Evolutionary conservation across 2,888 invertebrate species (phyloP).

Genomic region (Melanargia galathea): DNA sequence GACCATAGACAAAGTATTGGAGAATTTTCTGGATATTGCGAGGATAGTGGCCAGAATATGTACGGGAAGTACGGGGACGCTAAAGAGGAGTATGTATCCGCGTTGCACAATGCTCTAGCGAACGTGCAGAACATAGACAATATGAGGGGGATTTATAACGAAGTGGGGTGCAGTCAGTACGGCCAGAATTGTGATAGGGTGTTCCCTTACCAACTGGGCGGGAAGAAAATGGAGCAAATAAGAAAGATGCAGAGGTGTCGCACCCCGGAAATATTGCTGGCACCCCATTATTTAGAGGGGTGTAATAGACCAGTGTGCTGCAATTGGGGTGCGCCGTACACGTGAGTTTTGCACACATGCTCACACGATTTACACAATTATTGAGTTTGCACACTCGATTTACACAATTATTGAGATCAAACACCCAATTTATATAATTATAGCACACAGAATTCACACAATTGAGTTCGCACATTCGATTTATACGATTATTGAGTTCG

Average conservation of each 20-base stretch:
- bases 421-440: no score
- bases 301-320: conserved; percentile 71
- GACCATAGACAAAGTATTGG: conserved; percentile 54
- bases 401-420: no score
- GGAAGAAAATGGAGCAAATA: conserved; percentile 76
- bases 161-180: conserved; percentile 58
- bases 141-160: conserved; percentile 57
- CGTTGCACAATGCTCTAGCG: conserved; percentile 58
- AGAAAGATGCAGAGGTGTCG: conserved; percentile 81
- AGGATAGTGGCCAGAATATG: conserved; percentile 54
- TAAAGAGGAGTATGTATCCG: conserved; percentile 64
- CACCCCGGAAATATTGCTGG: conserved; percentile 90
- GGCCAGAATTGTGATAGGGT: conserved; percentile 62
- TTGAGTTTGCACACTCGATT: no score
- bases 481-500: no score
- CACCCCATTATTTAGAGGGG: conserved; percentile 86
- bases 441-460: no score
- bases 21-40: conserved; percentile 63
- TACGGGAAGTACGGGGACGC: conserved; percentile 57
- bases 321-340: conserved; percentile 73
- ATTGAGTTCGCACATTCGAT: no score
- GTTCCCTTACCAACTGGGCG: conserved; percentile 67
- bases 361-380: no score
- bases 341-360: conserved; percentile 63
- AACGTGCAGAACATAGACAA: conserved; percentile 64